Conservation (phyloP, 1,140 invertebrate species). For the Delia radicum region DNA sequence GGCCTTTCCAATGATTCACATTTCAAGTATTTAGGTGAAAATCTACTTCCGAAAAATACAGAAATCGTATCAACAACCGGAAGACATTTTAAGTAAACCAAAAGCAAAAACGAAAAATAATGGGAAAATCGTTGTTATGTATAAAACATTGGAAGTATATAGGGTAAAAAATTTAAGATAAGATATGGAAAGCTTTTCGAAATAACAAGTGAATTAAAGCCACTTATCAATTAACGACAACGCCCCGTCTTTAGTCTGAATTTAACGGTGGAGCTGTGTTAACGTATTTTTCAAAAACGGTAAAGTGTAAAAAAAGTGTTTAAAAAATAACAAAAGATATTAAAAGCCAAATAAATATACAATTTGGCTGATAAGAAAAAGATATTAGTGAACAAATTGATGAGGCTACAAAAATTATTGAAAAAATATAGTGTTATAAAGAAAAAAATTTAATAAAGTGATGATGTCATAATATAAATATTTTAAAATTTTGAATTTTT, state of each 20-base stretch:
- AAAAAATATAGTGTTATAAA: not conserved
- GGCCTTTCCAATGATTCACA: not conserved
- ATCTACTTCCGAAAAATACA: not conserved
- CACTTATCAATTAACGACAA: conserved; percentile 37
- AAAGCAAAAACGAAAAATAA: not conserved
- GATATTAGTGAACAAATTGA: conserved; percentile 22
- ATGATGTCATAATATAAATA: conserved; percentile 7
- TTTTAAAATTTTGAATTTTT: not conserved
- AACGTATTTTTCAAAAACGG: conserved; percentile 40
- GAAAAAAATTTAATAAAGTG: not conserved
- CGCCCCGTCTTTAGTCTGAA: conserved; percentile 50
- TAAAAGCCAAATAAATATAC: not conserved
- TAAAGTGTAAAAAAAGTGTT: conserved; percentile 32
- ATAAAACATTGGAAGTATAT: not conserved
- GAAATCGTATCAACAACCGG: not conserved
- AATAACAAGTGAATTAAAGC: conserved; percentile 37
- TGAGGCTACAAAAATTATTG: conserved; percentile 16
- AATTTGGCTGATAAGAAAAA: conserved; percentile 5
- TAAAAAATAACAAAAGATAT: not conserved
- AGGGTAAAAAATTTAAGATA: not conserved
- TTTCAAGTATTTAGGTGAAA: not conserved
- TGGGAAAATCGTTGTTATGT: not conserved
- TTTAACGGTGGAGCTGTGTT: conserved; percentile 43
- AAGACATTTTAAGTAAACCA: not conserved
- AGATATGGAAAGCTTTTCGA: not conserved